Base-by-base conservation (phyloP, 2,797 vertebrate species). In the Sebastolobus altivelis region DNA sequence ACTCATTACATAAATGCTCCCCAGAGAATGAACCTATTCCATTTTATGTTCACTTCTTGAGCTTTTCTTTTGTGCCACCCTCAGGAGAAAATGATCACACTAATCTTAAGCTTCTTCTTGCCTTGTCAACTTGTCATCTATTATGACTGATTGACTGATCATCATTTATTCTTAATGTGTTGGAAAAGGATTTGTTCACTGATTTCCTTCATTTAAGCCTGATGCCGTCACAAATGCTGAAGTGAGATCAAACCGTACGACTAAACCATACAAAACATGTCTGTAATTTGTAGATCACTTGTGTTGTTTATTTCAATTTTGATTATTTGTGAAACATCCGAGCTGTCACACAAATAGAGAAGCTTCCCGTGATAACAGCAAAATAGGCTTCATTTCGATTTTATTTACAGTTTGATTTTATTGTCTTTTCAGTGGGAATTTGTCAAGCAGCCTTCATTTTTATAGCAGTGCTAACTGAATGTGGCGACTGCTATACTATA, bases 271-370 rank as follows among this genome's bases (percentile, higher is more conserved):
- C 9, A 12, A 35, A 72, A 31, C 22, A 40, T 29, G 9, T 20
- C 71, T 71, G 55, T 59, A 54, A 67, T 75, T 29, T 12, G 27
- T 67, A 31, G 14, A 38, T 4, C 12, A 33, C 16, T 56, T 59
- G 37, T 65, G 13, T n/a, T 80, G 13, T 29, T 75, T 35, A 37
- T 65, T 70, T 62, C 8, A 37, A 1, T 52, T 40, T 65, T 56
- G 16, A 71, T 56, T 62, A 54, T 67, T 60, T 60, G 6, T 27
- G 29, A 52, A 77, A 81, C 33, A 71, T 68, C 43, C 37, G 49
- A 71, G 37, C 37, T 69, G 33, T 55, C 49, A 52, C 37, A 37
- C 31, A 60, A n/a, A 54, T 9, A 69, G 63, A 56, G 38, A 40
- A 54, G 22, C 25, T 61, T 29, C 11, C 66, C 7, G 3, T 13